These are phyloP conservation scores for Oxygymnocypris stewartii DNA, from an alignment of 2,113 vertebrate genomes.

Conservation along the genomic window DNA sequence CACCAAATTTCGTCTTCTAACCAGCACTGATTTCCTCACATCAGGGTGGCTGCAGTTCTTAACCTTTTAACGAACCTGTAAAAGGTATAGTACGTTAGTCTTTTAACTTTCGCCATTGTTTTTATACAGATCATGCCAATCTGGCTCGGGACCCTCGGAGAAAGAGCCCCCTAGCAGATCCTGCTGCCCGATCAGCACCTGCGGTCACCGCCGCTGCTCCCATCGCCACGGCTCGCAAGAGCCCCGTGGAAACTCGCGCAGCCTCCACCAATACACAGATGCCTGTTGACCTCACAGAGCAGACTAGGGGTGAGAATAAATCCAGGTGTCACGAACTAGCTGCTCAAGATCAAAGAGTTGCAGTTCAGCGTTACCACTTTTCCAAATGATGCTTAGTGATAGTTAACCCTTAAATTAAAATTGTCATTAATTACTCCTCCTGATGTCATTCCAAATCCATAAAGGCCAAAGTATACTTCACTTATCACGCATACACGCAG, in stretches of 20 bases:
- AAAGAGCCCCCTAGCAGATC: conserved; percentile 84
- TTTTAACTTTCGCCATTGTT: neutral
- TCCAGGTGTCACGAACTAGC: neutral
- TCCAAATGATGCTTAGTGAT: neutral
- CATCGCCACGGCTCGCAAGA: conserved; percentile 81
- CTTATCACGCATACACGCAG: too few relatives aligned
- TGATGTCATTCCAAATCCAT: too few relatives aligned
- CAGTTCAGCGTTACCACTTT: neutral
- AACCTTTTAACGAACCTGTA: neutral
- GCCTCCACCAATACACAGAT: conserved; percentile 69
- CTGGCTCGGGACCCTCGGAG: conserved; percentile 82
- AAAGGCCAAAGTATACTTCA: too few relatives aligned
- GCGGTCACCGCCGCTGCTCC: conserved; percentile 55
- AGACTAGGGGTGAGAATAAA: conserved; percentile 77
- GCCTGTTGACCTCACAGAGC: conserved; percentile 83
- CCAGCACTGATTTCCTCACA: neutral
- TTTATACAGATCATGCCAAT: conserved; percentile 78
- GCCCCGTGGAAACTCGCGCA: conserved; percentile 74
- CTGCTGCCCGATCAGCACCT: conserved; percentile 79
- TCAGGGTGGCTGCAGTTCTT: neutral
- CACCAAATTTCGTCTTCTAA: neutral
- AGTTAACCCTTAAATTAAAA: too few relatives aligned
- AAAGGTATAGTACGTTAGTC: neutral
- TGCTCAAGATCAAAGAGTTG: neutral
- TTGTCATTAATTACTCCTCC: too few relatives aligned